Base-by-base conservation (phyloP, 2,888 invertebrate genomes). In the Tachina fera region DNA sequence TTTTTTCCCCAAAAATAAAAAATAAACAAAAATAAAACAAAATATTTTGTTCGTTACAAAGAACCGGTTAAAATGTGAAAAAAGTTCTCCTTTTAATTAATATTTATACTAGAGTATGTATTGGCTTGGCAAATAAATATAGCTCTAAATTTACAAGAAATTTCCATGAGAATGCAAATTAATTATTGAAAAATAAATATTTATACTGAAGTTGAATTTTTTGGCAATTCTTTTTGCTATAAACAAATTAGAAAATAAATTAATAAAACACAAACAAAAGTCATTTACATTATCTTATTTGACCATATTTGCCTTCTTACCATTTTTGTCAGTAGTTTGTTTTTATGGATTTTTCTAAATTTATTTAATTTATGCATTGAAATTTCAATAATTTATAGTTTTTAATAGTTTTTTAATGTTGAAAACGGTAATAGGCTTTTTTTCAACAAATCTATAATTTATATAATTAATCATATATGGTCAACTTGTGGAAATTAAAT, bases 131-230 rank as follows among this genome's bases (percentile, higher is more conserved):
- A 58, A 71, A 22, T 45, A 56, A 68, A 49, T 41, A 8, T 49
- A 13, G 31, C 5, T 63, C 4, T 31, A 31, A 19, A 43, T 14
- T 60, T 75, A 68, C 60, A 53, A 45, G 58, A 61, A 60, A 31
- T 68, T 63, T 81, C 60, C 31, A 61, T 67, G 43, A 53, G 76
- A 76, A 76, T 82, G 61, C 56, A 65, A 76, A 70, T 71, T 82
- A 67, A 67, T 81, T 67, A 74, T 39, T 9, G 2, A 39, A 19
- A 61, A 49, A 19, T 19, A 39, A 49, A 74, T 51, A 58, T 60
- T 31, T 43, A 16, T 61, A 43, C 16, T 31, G 14, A 4, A 19
- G 16, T 43, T 53, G 16, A 41, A 70, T 31, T 6, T 31, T 31
- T 31, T 31, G 31, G 31, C 19, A 53, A 19, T 41, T 11, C 16